Evolutionary conservation across 2,113 vertebrate species (phyloP), one percentile per base, ranked within the genome.

Genomic region (Saccopteryx leptura): DNA sequence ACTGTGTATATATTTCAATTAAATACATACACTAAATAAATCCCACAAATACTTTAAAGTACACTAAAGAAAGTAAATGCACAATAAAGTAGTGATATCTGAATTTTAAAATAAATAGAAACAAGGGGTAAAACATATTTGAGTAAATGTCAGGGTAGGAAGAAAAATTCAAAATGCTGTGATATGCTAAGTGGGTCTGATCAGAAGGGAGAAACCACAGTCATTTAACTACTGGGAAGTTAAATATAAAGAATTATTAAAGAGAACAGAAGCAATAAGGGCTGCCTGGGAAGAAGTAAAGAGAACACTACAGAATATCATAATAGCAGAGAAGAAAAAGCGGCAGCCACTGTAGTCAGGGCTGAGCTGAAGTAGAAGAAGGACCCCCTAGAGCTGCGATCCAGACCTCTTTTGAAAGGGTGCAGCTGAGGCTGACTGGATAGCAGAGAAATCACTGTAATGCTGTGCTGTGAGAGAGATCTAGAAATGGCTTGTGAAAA

Each of bases 101-200:
- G 48, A 91, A 79, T 39, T 93, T 81, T 56, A 76, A 84, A 93
- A 63, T 52, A 56, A 90, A 23, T 28, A 72, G 80, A 87, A 46
- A 2, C 26, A 79, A 88, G 39, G 52, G 50, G 5, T 58, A 58
- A 80, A 76, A 14, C 28, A 13, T 50, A 39, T 71, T 33, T 85
- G n/a, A 21, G 17, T 63, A 76, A 60, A 23, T 21, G 28, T 71
- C 79, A 56, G 54, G 19, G 28, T 24, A 84, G 61, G 46, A 92
- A 92, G 74, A 74, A 33, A 33, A 71, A 79, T 9, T 9, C 56
- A 85, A 85, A 71, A 72, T 80, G 24, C 28, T 50, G 52, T 50
- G 52, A 60, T 48, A 54, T 52, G 80, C 28, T 80, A 58, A 61
- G 23, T 54, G 54, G 61, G 46, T 58, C 66, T 81, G 52, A 69